A percentile compares a stretch with the other conserved stretches of the same genome.
These are phyloP conservation scores for Erythrolamprus reginae DNA, from an alignment of 2,113 vertebrate species.

Conservation along the genomic window DNA sequence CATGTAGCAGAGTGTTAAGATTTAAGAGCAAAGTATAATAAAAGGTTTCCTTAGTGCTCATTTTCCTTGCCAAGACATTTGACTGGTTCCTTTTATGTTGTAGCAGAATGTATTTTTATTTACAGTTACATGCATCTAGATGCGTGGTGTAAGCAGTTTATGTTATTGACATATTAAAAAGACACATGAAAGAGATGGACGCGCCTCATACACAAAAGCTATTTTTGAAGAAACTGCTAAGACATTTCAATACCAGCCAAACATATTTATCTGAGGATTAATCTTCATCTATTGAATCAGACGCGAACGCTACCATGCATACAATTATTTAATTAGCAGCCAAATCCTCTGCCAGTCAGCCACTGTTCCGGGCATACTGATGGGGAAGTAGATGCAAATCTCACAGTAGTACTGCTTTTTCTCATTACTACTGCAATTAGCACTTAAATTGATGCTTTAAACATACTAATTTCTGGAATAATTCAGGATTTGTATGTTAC, in stretches of 20 bases:
- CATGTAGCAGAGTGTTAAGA: neutral
- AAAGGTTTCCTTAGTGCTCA: neutral
- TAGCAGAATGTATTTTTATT: constrained; percentile 22
- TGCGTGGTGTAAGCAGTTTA: constrained; percentile 39
- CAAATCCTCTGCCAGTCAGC: constrained; percentile 83
- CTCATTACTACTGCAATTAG: constrained; percentile 98
- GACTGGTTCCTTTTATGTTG: constrained; percentile 21
- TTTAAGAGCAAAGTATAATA: neutral
- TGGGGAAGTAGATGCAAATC: constrained; percentile 86
- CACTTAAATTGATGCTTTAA: constrained; percentile 97
- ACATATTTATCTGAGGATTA: constrained; percentile 99
- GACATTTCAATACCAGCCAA: constrained; percentile 85
- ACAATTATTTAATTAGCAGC: constrained; percentile 99
- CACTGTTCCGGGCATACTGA: constrained; percentile 82
- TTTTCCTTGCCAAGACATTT: neutral
- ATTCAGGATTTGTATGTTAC: constrained; percentile 90
- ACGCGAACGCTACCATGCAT: constrained; percentile 90
- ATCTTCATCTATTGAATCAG: constrained; percentile 92
- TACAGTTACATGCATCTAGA: constrained; percentile 3
- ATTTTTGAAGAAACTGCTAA: constrained; percentile 81
- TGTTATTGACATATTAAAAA: constrained; percentile 25
- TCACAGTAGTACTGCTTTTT: constrained; percentile 85
- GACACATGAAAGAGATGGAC: constrained; percentile 41
- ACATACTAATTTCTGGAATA: constrained; percentile 90
- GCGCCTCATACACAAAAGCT: constrained; percentile 60